Evolutionary conservation across 2,113 vertebrate species (phyloP).

Genomic region (Malurus melanocephalus): DNA sequence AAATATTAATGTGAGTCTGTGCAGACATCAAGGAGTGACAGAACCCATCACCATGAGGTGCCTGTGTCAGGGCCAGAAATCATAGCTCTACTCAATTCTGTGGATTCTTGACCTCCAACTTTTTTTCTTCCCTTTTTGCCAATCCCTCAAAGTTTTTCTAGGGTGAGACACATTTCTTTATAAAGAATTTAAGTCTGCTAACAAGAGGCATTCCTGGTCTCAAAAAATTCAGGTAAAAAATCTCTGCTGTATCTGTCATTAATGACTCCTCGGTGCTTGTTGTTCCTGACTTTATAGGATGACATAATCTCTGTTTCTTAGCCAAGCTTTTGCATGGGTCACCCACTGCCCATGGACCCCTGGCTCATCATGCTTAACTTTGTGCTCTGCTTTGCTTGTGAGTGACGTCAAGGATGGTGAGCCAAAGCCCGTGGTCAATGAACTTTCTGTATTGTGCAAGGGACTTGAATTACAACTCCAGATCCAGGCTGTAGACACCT

Average conservation of each 20-base stretch:
- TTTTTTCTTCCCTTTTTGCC: not conserved
- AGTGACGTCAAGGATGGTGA: not conserved
- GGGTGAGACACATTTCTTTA: not conserved
- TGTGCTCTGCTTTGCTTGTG: constrained; percentile 14
- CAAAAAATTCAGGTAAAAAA: not conserved
- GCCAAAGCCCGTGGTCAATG: not conserved
- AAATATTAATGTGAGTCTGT: not conserved
- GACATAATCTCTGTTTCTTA: not conserved
- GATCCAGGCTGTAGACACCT: constrained; percentile 1
- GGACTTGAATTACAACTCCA: not conserved
- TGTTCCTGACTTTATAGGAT: not conserved
- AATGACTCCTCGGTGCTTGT: not conserved
- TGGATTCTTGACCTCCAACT: not conserved
- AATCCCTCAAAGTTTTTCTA: not conserved
- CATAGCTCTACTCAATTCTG: not conserved
- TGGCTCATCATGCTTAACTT: not conserved
- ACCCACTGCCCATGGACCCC: not conserved
- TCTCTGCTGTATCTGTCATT: not conserved
- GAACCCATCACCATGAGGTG: not conserved
- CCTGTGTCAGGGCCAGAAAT: not conserved
- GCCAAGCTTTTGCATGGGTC: not conserved
- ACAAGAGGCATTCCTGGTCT: not conserved
- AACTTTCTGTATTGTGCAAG: not conserved
- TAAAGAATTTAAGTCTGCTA: not conserved
- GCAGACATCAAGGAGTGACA: not conserved